Percentiles rank a stretch among this genome's conserved stretches.
Conservation (phyloP, 1,140 invertebrate species). For the Neodiprion virginianus region DNA sequence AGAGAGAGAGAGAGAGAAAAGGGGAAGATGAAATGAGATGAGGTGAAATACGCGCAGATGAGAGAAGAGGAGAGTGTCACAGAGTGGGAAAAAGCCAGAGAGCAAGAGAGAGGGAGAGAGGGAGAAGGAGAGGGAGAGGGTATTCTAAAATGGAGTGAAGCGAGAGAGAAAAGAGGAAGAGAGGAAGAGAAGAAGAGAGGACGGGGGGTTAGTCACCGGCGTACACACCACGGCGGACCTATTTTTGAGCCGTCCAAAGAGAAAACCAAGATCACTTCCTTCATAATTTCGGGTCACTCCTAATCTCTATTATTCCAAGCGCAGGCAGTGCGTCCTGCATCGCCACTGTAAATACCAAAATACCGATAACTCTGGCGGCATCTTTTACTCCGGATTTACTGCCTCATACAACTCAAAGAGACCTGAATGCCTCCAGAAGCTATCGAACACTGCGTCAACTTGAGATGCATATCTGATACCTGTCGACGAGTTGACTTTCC, state of each 20-base stretch:
- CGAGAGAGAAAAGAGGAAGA: no score
- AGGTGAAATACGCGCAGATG: neutral
- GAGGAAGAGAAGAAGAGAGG: neutral
- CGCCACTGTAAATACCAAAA: neutral
- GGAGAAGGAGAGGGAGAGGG: no score
- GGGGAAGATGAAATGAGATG: neutral
- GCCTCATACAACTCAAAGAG: no score
- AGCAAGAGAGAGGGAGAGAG: neutral
- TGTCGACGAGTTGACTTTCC: no score
- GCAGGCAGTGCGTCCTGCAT: neutral
- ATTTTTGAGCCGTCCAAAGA: slow-evolving; percentile 48
- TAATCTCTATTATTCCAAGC: slow-evolving; percentile 34
- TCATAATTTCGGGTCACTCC: slow-evolving; percentile 50
- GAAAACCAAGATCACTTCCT: slow-evolving; percentile 45
- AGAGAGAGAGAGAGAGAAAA: slow-evolving; percentile 24
- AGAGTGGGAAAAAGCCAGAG: neutral
- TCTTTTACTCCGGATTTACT: no score
- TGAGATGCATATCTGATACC: no score
- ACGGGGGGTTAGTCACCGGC: neutral
- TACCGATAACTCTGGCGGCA: neutral
- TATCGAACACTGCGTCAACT: no score
- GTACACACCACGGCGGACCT: slow-evolving; percentile 23
- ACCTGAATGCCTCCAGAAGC: no score
- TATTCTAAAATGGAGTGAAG: no score
- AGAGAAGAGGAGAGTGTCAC: neutral